A percentile compares a stretch with the other conserved stretches of the same genome.
These are phyloP conservation scores for Enhydra lutris DNA, from an alignment of 2,113 vertebrate species.

Conservation along the genomic window DNA sequence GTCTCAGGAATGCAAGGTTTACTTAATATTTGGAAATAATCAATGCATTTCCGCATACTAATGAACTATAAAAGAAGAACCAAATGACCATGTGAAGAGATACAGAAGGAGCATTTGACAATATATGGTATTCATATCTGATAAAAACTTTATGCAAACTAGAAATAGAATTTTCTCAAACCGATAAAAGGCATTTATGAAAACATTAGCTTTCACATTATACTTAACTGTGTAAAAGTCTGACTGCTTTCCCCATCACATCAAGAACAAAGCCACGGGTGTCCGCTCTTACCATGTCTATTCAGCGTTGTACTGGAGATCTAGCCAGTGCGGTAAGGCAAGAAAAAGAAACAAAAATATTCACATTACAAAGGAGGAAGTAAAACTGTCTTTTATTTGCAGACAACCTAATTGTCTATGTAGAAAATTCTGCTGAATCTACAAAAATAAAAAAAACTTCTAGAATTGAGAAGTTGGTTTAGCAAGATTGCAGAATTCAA, in stretches of 20 bases:
- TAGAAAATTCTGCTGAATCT: neutral
- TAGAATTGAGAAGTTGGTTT: neutral
- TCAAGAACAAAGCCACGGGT: neutral
- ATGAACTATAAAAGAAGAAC: neutral
- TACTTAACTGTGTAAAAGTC: neutral
- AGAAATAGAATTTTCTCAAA: neutral
- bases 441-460: neutral
- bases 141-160: neutral
- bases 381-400: neutral
- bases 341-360: neutral
- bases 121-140: neutral
- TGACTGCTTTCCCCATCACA: neutral
- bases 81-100: neutral
- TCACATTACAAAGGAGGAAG: neutral
- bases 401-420: neutral
- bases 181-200: neutral
- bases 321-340: neutral
- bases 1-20: neutral
- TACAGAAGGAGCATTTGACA: neutral
- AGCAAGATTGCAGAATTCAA: neutral
- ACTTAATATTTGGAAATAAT: neutral
- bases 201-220: neutral
- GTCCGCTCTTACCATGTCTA: fast-evolving
- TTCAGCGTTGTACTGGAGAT: neutral
- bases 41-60: neutral